Evolutionary conservation across 2,888 invertebrate species (phyloP).

Genomic region (Papilio protenor): DNA sequence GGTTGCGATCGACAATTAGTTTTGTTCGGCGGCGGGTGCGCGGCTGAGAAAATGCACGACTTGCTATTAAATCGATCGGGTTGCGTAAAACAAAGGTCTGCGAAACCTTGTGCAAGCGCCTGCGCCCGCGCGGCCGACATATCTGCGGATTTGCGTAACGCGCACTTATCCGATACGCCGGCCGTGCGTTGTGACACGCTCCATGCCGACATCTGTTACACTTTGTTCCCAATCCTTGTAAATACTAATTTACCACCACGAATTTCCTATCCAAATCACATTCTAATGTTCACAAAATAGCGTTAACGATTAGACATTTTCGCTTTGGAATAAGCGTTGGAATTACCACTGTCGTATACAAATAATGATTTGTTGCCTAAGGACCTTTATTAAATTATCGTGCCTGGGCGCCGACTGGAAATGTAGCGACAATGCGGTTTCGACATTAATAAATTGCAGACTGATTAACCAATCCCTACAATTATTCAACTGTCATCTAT

Average conservation of each 20-base stretch:
- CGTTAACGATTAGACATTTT: conserved; percentile 13
- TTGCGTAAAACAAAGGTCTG: conserved; percentile 85
- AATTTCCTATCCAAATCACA: conserved; percentile 19
- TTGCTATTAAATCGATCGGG: conserved; percentile 82
- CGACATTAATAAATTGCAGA: conserved; percentile 24
- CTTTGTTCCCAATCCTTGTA: conserved; percentile 48
- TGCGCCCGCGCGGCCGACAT: conserved; percentile 76
- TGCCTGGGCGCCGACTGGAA: background rate
- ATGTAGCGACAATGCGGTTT: background rate
- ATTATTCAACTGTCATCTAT: conserved; percentile 36
- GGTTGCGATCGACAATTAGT: conserved; percentile 58
- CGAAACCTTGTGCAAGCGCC: conserved; percentile 83
- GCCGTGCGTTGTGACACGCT: conserved; percentile 79
- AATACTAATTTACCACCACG: conserved; percentile 42
- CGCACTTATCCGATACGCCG: conserved; percentile 81
- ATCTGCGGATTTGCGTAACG: conserved; percentile 84
- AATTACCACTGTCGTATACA: conserved; percentile 18
- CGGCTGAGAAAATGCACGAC: conserved; percentile 81
- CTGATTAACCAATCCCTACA: conserved; percentile 35
- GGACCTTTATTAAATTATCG: conserved; percentile 26
- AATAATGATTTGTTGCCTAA: conserved; percentile 21
- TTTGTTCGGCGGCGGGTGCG: conserved; percentile 66
- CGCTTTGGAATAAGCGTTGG: conserved; percentile 27
- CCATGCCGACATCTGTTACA: conserved; percentile 69
- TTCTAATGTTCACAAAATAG: conserved; percentile 6